Conservation (phyloP, 2,113 vertebrate genomes). For the Phocoena sinus region DNA sequence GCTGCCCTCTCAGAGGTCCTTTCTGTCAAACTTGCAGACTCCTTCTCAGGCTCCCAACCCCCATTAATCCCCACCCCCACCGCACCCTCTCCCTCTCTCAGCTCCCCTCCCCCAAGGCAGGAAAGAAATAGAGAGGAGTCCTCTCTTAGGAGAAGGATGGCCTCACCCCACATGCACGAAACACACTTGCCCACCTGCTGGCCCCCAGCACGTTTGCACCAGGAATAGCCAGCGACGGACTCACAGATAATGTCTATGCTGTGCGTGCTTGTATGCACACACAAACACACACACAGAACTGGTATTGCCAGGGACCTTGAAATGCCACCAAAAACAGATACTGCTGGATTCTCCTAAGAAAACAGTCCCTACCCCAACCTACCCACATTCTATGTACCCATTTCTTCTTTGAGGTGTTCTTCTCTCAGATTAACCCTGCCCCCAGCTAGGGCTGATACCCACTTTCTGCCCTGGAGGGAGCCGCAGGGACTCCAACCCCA, state of each 20-base stretch:
- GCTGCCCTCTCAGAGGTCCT: neutral
- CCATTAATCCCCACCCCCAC: neutral
- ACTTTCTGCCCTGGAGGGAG: neutral
- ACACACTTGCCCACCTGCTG: neutral
- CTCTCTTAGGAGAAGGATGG: neutral
- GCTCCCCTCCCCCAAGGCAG: neutral
- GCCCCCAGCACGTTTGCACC: neutral
- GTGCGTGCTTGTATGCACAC: fast-evolving
- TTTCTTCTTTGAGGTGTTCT: neutral
- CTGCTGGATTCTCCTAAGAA: neutral
- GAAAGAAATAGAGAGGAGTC: neutral
- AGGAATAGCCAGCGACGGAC: neutral
- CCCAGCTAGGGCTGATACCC: neutral
- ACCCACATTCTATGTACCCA: neutral
- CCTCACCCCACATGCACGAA: neutral
- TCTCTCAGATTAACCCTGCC: neutral
- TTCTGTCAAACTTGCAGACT: neutral
- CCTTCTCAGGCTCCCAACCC: neutral
- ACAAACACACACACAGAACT: neutral
- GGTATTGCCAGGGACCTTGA: constrained; percentile 4
- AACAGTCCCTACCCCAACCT: neutral
- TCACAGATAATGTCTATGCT: neutral
- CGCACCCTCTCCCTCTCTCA: neutral
- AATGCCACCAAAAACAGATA: constrained; percentile 51
- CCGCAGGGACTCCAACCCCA: neutral